Conservation (phyloP, 2,113 vertebrate species). For the Odocoileus hemionus region DNA sequence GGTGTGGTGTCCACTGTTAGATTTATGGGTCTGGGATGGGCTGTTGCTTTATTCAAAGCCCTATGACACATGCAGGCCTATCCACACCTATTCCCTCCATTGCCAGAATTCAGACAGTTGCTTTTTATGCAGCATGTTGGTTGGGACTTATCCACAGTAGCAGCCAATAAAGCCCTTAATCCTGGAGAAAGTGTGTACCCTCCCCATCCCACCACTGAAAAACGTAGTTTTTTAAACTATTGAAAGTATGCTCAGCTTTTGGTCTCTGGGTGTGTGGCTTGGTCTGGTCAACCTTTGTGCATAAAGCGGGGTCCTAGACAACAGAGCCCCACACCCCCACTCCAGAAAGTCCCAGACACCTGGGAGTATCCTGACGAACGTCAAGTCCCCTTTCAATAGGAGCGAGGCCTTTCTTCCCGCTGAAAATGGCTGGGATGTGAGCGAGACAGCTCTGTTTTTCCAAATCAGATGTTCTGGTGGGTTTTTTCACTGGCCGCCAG, state of each 20-base stretch:
- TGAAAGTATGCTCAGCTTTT: background rate
- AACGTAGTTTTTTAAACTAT: background rate
- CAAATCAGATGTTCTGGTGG: background rate
- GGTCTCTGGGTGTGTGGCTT: background rate
- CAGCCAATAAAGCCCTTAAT: background rate
- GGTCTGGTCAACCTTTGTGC: background rate
- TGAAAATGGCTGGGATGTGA: background rate
- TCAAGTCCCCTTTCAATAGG: background rate
- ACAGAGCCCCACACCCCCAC: background rate
- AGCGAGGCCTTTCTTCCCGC: background rate
- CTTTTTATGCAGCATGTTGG: background rate
- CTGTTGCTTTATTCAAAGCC: background rate
- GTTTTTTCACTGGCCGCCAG: background rate
- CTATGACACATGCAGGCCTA: background rate
- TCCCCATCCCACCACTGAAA: background rate
- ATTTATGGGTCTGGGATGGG: background rate
- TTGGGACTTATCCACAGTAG: background rate
- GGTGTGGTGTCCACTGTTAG: conserved; percentile 17
- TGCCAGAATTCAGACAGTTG: background rate
- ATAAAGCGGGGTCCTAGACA: background rate
- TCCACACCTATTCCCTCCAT: background rate
- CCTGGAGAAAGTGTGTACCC: background rate
- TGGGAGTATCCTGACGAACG: background rate
- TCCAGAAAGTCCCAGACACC: background rate
- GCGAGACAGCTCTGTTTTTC: background rate